Evolutionary conservation across 2,888 invertebrate species (phyloP), one percentile per base, ranked within the genome.

Genomic region (Amaurobius ferox): DNA sequence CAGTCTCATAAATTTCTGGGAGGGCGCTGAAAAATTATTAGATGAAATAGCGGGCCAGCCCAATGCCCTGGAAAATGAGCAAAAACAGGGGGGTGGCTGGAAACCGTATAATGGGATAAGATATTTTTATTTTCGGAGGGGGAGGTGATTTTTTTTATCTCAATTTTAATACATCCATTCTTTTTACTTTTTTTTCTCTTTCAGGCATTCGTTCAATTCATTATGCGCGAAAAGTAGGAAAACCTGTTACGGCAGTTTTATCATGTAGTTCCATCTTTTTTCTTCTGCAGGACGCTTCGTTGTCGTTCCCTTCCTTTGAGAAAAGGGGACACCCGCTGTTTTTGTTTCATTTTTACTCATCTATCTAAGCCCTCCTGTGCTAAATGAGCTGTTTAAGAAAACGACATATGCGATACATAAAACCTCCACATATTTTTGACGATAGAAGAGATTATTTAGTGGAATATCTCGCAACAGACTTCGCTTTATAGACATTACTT

Each of bases 201-300:
- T 28, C 39, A 61, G 40, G 30, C 64, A 77, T 70, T 78, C 40
- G 32, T 44, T 40, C 79, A 71, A 79, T 79, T 79, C 71, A 79
- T 79, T 79, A 79, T 79, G 70, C 79, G 64, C 29, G 64, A 70
- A 70, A 78, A 70, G 68, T 40, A 68, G 70, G 70, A 64, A 62
- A 79, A 79, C 67, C 76, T 77, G 76, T 77, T 77, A 79, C 71
- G 62, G 79, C 79, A 79, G 39, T 79, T 79, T 79, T 71, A 79
- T 79, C 79, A 71, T 71, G 79, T 79, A 70, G 71, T 19, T 19
- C 26, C 39, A 40, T 55, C 35, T 68, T 78, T 68, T 40, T 39
- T 19, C 35, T 62, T 28, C 16, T 44, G 44, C 70, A 64, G 62
- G 79, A 79, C 64, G 44, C 62, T 68, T 67, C 61, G 32, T 1